These are phyloP conservation scores for Ridgeia piscesae DNA, from an alignment of 1,140 invertebrate genomes.

Conservation along the genomic window DNA sequence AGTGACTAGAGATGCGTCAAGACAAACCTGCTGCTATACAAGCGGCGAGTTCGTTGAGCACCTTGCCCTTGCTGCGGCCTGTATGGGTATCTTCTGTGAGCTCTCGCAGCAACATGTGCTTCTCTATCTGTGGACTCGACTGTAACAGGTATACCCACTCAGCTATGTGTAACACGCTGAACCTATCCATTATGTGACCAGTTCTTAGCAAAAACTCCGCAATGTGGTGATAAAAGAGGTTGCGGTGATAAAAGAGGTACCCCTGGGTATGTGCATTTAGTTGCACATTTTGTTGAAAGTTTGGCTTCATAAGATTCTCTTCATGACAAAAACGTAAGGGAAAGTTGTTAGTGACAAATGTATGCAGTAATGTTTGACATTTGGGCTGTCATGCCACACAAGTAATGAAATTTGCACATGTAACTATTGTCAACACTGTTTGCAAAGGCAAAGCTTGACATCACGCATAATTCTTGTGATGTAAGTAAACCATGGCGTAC, in stretches of 20 bases:
- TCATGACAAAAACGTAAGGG: too few relatives aligned
- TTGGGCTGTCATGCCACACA: too few relatives aligned
- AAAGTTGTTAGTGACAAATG: too few relatives aligned
- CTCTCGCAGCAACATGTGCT: slow-evolving; percentile 66
- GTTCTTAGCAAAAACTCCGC: too few relatives aligned
- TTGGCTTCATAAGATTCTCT: too few relatives aligned
- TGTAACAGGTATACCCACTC: slow-evolving; percentile 32
- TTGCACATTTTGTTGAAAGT: neutral
- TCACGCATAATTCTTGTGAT: too few relatives aligned
- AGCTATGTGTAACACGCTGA: neutral
- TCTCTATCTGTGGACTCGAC: slow-evolving; percentile 68
- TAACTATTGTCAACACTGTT: too few relatives aligned
- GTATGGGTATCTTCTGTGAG: slow-evolving; percentile 63
- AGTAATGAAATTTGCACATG: too few relatives aligned
- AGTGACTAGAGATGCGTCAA: neutral
- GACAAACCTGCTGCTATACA: slow-evolving; percentile 60
- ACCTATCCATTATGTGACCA: too few relatives aligned
- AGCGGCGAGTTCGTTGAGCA: slow-evolving; percentile 65
- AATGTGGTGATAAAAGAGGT: too few relatives aligned
- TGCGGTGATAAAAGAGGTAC: neutral
- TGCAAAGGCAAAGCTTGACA: too few relatives aligned
- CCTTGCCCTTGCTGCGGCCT: slow-evolving; percentile 61
- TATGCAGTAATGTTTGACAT: neutral
- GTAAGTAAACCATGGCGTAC: too few relatives aligned
- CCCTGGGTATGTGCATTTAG: neutral